A percentile compares a stretch with the other conserved stretches of the same genome.
Evolutionary conservation across 2,888 invertebrate genomes (phyloP).

Genomic region (Brachyopa scutellaris): DNA sequence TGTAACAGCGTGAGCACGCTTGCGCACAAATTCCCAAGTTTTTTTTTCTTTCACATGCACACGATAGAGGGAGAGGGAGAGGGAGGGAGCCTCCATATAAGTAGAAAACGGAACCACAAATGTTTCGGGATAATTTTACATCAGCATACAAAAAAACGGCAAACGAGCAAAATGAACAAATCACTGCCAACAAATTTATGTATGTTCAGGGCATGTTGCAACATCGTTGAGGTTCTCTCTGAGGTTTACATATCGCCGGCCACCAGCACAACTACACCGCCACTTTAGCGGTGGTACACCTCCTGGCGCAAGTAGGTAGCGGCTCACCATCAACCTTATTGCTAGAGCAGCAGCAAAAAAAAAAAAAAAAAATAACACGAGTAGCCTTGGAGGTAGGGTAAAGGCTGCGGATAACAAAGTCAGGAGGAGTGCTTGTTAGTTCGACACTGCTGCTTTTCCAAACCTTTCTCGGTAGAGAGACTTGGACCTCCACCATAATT

Average conservation of each 20-base stretch:
- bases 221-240: slow-evolving; percentile 64
- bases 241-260: slow-evolving; percentile 46
- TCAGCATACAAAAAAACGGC: background rate
- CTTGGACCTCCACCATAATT: slow-evolving; percentile 20
- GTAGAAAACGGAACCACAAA: slow-evolving; percentile 53
- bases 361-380: slow-evolving; percentile 8
- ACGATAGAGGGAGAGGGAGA: too few species aligned
- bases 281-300: slow-evolving; percentile 1
- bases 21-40: slow-evolving; percentile 37
- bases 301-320: slow-evolving; percentile 36
- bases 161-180: slow-evolving; percentile 59
- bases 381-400: slow-evolving; percentile 41
- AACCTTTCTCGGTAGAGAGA: slow-evolving; percentile 28
- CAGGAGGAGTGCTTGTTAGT: slow-evolving; percentile 65
- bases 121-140: slow-evolving; percentile 45
- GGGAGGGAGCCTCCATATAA: slow-evolving; percentile 57
- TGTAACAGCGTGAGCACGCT: slow-evolving; percentile 3
- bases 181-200: slow-evolving; percentile 71
- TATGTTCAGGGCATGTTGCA: slow-evolving; percentile 68
- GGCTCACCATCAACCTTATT: slow-evolving; percentile 54
- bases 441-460: slow-evolving; percentile 37
- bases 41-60: slow-evolving; percentile 52
- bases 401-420: slow-evolving; percentile 38
- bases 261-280: slow-evolving; percentile 9
- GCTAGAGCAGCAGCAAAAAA: slow-evolving; percentile 25